Base-by-base conservation (phyloP, 2,888 invertebrate genomes). In the Campaea margaritaria region DNA sequence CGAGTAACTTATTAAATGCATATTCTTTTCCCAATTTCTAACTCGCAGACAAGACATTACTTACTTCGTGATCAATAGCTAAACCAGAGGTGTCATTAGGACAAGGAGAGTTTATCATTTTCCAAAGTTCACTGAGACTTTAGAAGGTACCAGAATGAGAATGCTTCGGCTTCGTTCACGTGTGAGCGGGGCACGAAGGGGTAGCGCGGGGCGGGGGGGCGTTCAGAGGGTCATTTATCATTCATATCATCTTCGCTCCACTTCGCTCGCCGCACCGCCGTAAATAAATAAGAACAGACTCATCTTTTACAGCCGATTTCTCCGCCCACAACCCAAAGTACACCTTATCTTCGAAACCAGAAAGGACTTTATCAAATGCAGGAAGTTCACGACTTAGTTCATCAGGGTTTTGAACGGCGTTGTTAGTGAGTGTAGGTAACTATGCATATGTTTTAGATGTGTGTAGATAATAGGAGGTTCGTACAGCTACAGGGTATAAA, bases 161-260 rank as follows among this genome's bases (percentile, higher is more conserved):
- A 85, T 83, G 83, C 83, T 86, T 85, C 79, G 75, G 82, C 50
- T 79, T 72, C 82, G 86, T 85, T 90, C 91, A 90, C 91, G 91
- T 91, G 91, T 89, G 90, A 89, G 78, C 76, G 79, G 79, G 78
- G 74, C 8, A 16, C 69, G 50, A 63, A 67, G 75, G 74, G 71
- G 62, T 58, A 69, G 73, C 73, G 70, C 69, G 68, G 63, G 71
- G 66, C 69, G 73, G 74, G 80, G 75, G 62, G 62, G 74, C 76
- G 85, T 80, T 85, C 85, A 78, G 86, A 86, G 91, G 92, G 91
- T 92, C 92, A 92, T 92, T 92, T 92, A 92, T 92, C 92, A 92
- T 92, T 92, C 91, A 92, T 92, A 92, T 92, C 92, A 92, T 92
- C 92, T 92, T 91, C 91, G 92, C 92, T 92, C 92, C 90, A 92